Evolutionary conservation across 2,113 vertebrate species (phyloP), one percentile per base, ranked within the genome.

Genomic region (Tursiops truncatus): DNA sequence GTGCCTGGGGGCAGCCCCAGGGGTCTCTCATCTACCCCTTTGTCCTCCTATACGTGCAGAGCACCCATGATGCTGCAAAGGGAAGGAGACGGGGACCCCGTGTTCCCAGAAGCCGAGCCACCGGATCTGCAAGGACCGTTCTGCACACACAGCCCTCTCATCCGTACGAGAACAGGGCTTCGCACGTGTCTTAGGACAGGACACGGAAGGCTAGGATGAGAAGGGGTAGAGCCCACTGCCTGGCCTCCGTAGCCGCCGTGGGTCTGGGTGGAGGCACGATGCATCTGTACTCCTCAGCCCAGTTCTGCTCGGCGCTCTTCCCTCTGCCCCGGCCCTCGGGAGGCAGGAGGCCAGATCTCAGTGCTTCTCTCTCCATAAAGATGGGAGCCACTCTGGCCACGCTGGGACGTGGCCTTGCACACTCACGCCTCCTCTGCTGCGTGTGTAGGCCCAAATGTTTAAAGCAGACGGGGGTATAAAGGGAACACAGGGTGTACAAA

Each of bases 101-200:
- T 60, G 53, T 23, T 41, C 36, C 58, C 56, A 21, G 33, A 5
- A 60, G 18, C 31, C 8, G 0, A 11, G 10, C 2, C 3, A 28
- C 15, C 26, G 17, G 18, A n/a, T n/a, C 33, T 44, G 14, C 28
- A 5, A 21, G 65, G 76, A 77, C 47, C 25, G 8, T 47, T 17
- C 33, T 2, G 17, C 11, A 6, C 26, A 6, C 1, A 3, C 9
- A 4, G 2, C 26, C 82, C 60, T 38, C 25, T 17, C 14, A 1
- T 2, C 4, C 13, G 9, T 28, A 26, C n/a, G 56, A 33, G 8
- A 67, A 38, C 15, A 18, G 6, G 0, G 14, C 8, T 28, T 56
- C 56, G 1, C 0, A 11, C 20, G 6, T 1, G 7, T 41, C 38
- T 33, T 25, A 79, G 50, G 50, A 14, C 56, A 33, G 41, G 31